phyloP scores from a whole-genome alignment of 2,797 vertebrate genomes.

The Sebastes kiyomatsui region DNA sequence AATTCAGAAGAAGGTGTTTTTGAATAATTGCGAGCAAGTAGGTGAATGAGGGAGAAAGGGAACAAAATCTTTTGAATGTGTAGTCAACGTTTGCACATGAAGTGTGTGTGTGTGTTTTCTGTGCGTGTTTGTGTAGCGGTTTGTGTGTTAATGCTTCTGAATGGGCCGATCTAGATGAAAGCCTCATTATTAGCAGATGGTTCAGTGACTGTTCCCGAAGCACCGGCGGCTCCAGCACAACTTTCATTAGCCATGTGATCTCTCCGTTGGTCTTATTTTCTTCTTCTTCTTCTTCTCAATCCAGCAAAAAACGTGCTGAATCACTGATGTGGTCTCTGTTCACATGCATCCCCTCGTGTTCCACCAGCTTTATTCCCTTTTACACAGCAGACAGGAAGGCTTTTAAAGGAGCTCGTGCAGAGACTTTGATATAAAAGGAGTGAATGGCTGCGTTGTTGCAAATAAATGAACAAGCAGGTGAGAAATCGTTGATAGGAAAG shows the following conservation, averaged over 20 bases:
- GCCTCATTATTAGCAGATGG: slow-evolving; percentile 37
- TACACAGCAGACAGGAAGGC: not conserved
- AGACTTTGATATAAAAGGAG: not conserved
- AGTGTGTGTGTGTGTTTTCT: slow-evolving; percentile 1
- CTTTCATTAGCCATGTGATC: slow-evolving; percentile 44
- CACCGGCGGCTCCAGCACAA: slow-evolving; percentile 23
- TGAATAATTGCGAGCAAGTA: not conserved
- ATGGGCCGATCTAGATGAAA: slow-evolving; percentile 29
- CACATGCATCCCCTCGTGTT: slow-evolving; percentile 5
- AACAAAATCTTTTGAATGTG: slow-evolving; percentile 1
- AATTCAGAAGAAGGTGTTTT: slow-evolving; percentile 12
- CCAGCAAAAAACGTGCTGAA: slow-evolving; percentile 7
- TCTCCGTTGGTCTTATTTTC: slow-evolving; percentile 35
- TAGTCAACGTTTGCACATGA: not conserved
- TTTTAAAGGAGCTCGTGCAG: slow-evolving; percentile 1
- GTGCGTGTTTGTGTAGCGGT: not conserved
- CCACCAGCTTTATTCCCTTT: slow-evolving; percentile 11
- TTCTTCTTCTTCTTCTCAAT: not conserved
- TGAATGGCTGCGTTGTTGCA: not conserved
- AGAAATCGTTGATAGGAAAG: not conserved
- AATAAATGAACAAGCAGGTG: slow-evolving; percentile 5
- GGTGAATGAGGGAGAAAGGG: not conserved
- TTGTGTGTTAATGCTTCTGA: slow-evolving; percentile 21
- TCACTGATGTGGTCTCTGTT: slow-evolving; percentile 27
- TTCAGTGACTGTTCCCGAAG: slow-evolving; percentile 20